Evolutionary conservation across 2,113 vertebrate genomes (phyloP).

Genomic region (Laticauda laticaudata): DNA sequence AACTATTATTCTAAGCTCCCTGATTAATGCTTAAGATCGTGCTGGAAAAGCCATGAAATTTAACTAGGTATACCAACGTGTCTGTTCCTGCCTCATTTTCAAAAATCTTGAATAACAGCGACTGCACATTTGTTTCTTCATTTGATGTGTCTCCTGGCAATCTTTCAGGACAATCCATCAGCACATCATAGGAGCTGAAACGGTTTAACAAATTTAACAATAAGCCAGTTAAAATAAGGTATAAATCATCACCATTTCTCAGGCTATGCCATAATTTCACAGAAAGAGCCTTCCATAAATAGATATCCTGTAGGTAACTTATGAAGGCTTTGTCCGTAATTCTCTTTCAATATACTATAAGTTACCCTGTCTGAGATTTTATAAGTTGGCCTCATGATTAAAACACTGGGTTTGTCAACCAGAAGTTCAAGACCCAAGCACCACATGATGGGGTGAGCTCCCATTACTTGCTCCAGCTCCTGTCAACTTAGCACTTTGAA

Average conservation of each 20-base stretch:
- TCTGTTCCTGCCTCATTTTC: slow-evolving; percentile 3
- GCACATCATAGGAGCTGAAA: neutral
- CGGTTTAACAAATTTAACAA: neutral
- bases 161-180: neutral
- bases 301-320: neutral
- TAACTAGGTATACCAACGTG: slow-evolving; percentile 18
- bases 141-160: neutral
- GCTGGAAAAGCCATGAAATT: neutral
- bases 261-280: neutral
- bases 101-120: neutral
- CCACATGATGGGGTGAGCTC: neutral
- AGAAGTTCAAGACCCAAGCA: neutral
- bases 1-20: neutral
- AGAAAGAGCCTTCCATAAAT: neutral
- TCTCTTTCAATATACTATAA: neutral
- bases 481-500: neutral
- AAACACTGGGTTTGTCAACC: neutral
- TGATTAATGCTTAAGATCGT: neutral
- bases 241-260: neutral
- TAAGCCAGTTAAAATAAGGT: neutral
- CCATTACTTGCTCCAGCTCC: neutral
- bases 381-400: neutral
- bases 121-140: neutral
- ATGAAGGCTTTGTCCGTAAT: neutral
- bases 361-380: neutral